Evolutionary conservation across 2,113 vertebrate species (phyloP), one percentile per base, ranked within the genome.

Genomic region (Syrmaticus mikado): DNA sequence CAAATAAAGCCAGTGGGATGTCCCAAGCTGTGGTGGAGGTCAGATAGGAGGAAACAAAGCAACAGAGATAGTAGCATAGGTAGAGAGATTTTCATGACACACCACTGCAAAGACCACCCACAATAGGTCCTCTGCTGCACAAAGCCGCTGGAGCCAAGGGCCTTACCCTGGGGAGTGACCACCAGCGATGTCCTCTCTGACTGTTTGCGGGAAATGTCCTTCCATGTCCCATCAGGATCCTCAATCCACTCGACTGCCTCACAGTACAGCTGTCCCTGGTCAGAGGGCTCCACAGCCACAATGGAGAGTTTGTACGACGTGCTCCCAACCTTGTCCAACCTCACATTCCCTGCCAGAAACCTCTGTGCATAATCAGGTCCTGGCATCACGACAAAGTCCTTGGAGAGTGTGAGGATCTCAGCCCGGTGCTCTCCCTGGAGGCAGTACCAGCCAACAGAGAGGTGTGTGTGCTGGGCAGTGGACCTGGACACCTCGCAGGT

Each of bases 381-480:
- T 1, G 99, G 98, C 6, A 40, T 95, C 87, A 99, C 66, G 4
- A 90, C 62, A n/a, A 99, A 98, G 82, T 99, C 98, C 93, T 67
- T 97, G 95, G 98, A 97, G 85, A 99, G 96, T 45, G 98, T 98
- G 70, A 99, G 97, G 40, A 99, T 97, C 38, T 97, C 65, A 36
- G 64, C 57, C 4, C 2, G 21, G 13, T 34, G 62, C 4, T 92
- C 60, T 34, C 55, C 96, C 25, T 61, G 96, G 40, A 97, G 92
- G 66, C 27, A 68, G 92, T 97, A 98, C 99, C 98, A 99, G 87
- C 97, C 81, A 60, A 99, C 93, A 22, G 99, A 98, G 92, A 99
- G 95, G 53, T 99, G 99, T 2, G 98, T 99, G 66, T 99, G 99
- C 84, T 99, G 98, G 85, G 95, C 57, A 11, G 99, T 99, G 94